phyloP scores from a whole-genome alignment of 2,888 invertebrate species.

The Cheilosia impressa region DNA sequence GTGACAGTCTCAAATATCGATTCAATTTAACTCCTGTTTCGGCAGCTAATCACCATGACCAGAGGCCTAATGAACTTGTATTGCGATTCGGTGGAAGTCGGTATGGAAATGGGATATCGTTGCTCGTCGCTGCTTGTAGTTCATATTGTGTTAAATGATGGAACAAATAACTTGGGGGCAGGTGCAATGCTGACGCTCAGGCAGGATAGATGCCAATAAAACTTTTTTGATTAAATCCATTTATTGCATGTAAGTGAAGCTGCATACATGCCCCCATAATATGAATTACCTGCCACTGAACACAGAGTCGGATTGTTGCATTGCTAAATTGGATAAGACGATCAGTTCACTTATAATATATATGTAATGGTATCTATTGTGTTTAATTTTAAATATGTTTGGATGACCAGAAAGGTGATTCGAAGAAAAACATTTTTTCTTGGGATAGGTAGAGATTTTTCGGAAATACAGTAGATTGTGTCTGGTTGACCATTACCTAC shows the following conservation, averaged over 20 bases:
- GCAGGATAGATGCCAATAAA: not conserved
- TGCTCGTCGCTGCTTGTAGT: not conserved
- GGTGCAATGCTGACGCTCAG: constrained; percentile 11
- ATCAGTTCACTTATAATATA: no score
- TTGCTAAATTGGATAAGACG: no score
- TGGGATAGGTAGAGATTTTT: no score
- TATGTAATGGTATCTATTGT: no score
- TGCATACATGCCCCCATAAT: not conserved
- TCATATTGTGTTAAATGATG: not conserved
- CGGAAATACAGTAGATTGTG: no score
- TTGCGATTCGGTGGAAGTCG: not conserved
- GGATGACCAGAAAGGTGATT: no score
- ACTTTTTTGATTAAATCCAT: constrained; percentile 10
- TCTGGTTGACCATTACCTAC: no score
- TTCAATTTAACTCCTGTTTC: constrained; percentile 32
- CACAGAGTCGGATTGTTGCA: not conserved
- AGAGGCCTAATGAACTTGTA: constrained; percentile 21
- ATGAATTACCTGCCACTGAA: not conserved
- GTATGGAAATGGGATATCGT: not conserved
- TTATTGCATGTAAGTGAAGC: not conserved
- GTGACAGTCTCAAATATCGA: constrained; percentile 18
- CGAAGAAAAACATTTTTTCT: no score
- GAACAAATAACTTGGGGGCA: constrained; percentile 12
- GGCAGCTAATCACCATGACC: constrained; percentile 36
- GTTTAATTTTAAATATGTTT: no score